A percentile compares a stretch with the other conserved stretches of the same genome.
These are phyloP conservation scores for Diloba caeruleocephala DNA, from an alignment of 2,888 invertebrate species.

Conservation along the genomic window DNA sequence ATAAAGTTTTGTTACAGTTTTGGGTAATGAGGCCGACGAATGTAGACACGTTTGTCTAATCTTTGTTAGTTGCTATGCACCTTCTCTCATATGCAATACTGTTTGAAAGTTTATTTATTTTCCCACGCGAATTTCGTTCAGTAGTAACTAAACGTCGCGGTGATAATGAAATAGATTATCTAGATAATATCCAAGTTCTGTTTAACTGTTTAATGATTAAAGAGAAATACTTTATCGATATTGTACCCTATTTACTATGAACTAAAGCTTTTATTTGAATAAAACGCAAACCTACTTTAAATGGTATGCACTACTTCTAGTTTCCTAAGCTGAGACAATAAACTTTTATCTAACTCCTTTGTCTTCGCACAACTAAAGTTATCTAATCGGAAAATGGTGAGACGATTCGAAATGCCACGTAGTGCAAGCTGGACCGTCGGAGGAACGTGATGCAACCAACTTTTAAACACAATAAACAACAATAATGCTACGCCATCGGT, in stretches of 20 bases:
- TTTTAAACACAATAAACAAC: constrained; percentile 58
- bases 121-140: constrained; percentile 27
- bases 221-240: constrained; percentile 4
- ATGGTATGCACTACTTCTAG: constrained; percentile 40
- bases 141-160: constrained; percentile 9
- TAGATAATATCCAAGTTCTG: constrained; percentile 14
- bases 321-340: constrained; percentile 34
- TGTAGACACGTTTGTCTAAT: constrained; percentile 23
- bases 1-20: constrained; percentile 39
- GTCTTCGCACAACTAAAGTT: constrained; percentile 34
- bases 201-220: neutral
- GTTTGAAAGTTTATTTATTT: constrained; percentile 26
- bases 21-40: constrained; percentile 33
- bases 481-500: constrained; percentile 53
- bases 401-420: constrained; percentile 57
- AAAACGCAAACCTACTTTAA: constrained; percentile 15
- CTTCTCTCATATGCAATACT: too few species aligned
- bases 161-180: constrained; percentile 19
- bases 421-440: constrained; percentile 30
- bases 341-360: constrained; percentile 38
- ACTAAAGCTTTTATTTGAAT: constrained; percentile 21
- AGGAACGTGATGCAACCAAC: constrained; percentile 56
- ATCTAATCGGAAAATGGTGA: constrained; percentile 37
- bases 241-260: constrained; percentile 13
- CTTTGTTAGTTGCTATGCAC: constrained; percentile 20